Conservation (phyloP, 2,113 vertebrate species). For the Xyliphius kryptos region DNA sequence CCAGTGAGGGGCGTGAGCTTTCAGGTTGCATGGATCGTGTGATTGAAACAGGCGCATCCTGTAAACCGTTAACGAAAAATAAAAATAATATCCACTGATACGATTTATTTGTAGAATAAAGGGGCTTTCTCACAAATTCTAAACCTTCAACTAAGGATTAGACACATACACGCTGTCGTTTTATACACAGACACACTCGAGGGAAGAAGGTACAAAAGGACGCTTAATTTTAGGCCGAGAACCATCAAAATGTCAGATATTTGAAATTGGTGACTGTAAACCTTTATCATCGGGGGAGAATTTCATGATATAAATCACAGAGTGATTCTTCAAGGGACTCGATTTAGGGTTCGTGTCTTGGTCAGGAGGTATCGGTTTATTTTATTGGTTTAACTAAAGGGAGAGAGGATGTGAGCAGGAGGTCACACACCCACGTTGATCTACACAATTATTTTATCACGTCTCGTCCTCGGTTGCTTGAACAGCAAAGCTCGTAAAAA, state of each 20-base stretch:
- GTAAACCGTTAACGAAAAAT: conserved; percentile 29
- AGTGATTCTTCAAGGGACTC: neutral
- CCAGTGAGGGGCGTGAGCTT: conserved; percentile 26
- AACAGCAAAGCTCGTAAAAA: neutral
- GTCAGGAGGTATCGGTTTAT: neutral
- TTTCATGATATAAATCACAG: neutral
- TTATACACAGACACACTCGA: conserved; percentile 48
- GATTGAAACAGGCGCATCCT: too few species aligned
- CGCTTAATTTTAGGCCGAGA: conserved; percentile 54
- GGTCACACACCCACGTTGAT: conserved; percentile 6
- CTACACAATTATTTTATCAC: neutral
- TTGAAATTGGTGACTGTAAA: neutral
- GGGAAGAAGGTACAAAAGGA: conserved; percentile 56
- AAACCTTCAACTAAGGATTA: conserved; percentile 62
- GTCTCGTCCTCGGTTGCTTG: neutral
- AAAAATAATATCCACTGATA: conserved; percentile 7
- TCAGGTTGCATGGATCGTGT: neutral
- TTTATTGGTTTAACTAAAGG: conserved; percentile 5
- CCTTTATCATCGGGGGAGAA: neutral
- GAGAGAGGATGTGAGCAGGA: neutral
- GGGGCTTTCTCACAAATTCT: conserved; percentile 43
- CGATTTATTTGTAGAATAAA: conserved; percentile 35
- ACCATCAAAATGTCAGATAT: conserved; percentile 38
- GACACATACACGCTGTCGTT: conserved; percentile 32
- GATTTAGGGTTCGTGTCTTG: neutral